Evolutionary conservation across 1,140 invertebrate species (phyloP), one percentile per base, ranked within the genome.

Genomic region (Epicauta chinensis): DNA sequence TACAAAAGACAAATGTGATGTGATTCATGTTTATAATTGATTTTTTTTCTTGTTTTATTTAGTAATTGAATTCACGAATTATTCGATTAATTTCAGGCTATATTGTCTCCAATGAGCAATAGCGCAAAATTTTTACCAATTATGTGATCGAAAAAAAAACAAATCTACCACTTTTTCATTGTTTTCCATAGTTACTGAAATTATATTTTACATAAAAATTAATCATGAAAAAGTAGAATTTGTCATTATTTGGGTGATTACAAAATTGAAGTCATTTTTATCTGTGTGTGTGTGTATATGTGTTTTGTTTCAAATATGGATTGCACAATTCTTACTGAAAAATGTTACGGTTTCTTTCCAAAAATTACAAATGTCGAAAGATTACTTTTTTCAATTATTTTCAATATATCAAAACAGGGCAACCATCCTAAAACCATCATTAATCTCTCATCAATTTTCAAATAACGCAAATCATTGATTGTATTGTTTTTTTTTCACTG

Each of bases 31-130:
- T 37, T 38, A 23, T 3, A 15, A 36, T 41, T 32, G 30, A 12
- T 44, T 23, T 50, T 13, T 44, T 42, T 45, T 45, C 30, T 47
- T 30, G 17, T 30, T 17, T 43, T 43, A n/a, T n/a, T n/a, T n/a
- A n/a, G n/a, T n/a, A n/a, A n/a, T n/a, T n/a, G n/a, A n/a, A n/a
- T n/a, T n/a, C n/a, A n/a, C 16, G 42, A 46, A 14, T 39, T 43
- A 42, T n/a, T 16, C 29, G 41, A 30, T 49, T 36, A 39, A 51
- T 16, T 43, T 49, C 46, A 12, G 45, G 52, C 55, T 60, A 58
- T 60, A 60, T 60, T 60, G 55, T 60, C 55, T 60, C 53, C 37
- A 54, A 60, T 60, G 55, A 60, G 55, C 55, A 60, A 57, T 35
- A 58, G 52, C 51, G 47, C 55, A 46, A 42, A n/a, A 34, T n/a